Evolutionary conservation across 92 coral and sea anemone species (phyloP).

Genomic region (Palythoa heliodiscus): DNA sequence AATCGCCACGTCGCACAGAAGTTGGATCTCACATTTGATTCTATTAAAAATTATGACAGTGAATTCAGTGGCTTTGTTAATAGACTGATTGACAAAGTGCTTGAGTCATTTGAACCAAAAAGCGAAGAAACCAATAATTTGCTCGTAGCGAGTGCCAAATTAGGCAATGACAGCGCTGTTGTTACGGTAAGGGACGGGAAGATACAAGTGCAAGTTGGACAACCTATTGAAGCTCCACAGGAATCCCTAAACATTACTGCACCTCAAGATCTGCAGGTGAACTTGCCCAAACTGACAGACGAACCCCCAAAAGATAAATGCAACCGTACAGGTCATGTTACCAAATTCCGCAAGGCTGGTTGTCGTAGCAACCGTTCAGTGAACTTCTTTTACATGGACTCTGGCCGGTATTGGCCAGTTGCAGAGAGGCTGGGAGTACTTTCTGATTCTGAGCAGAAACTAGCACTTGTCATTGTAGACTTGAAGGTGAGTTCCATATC

Average conservation of each 20-base stretch:
- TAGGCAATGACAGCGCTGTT: not conserved
- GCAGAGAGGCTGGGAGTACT: slow-evolving; percentile 84
- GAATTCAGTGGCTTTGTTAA: slow-evolving; percentile 46
- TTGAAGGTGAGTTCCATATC: slow-evolving; percentile 56
- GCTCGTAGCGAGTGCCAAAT: not conserved
- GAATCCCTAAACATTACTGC: not conserved
- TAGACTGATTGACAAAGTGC: slow-evolving; percentile 47
- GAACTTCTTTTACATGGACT: slow-evolving; percentile 89
- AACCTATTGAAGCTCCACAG: not conserved
- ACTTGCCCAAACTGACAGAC: not conserved
- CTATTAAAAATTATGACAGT: not conserved
- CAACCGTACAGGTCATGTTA: slow-evolving; percentile 60
- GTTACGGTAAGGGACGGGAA: slow-evolving; percentile 11
- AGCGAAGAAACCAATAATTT: not conserved
- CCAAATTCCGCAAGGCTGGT: slow-evolving; percentile 83
- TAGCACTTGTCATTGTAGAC: slow-evolving; percentile 80
- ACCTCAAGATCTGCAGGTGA: not conserved
- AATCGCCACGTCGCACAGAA: not conserved
- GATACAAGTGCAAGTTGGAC: not conserved
- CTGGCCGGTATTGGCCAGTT: slow-evolving; percentile 78
- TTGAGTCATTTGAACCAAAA: slow-evolving; percentile 46
- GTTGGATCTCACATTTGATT: slow-evolving; percentile 22
- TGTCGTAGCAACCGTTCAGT: slow-evolving; percentile 90
- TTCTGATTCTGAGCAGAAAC: slow-evolving; percentile 32
- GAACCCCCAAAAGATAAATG: slow-evolving; percentile 2